Conservation (phyloP, 2,888 invertebrate species). For the Plemyria rubiginata region DNA sequence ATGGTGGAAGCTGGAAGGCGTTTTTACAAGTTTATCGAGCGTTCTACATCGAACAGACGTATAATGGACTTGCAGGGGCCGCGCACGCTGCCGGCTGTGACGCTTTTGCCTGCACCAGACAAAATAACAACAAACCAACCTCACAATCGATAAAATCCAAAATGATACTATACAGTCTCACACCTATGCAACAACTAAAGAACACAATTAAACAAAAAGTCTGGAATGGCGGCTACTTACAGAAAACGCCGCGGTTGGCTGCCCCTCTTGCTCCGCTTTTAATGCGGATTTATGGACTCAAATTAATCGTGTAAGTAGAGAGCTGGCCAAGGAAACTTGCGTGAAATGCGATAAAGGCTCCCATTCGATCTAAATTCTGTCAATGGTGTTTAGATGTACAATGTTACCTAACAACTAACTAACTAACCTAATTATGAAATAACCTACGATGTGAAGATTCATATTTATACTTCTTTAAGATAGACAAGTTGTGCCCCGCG, state of each 20-base stretch:
- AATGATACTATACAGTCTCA: constrained; percentile 46
- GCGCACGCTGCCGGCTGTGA: constrained; percentile 75
- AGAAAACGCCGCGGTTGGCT: constrained; percentile 73
- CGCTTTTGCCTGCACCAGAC: constrained; percentile 56
- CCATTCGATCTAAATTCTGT: constrained; percentile 67
- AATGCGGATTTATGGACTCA: constrained; percentile 84
- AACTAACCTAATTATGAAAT: too few relatives aligned
- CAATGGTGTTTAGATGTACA: constrained; percentile 54
- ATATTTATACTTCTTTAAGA: too few relatives aligned
- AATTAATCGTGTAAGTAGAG: constrained; percentile 83
- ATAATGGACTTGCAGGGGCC: constrained; percentile 82
- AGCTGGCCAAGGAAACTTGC: constrained; percentile 75
- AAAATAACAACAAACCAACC: constrained; percentile 55
- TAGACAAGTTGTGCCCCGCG: too few relatives aligned
- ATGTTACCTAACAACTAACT: not conserved
- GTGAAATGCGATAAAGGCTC: constrained; percentile 78
- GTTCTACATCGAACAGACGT: constrained; percentile 81
- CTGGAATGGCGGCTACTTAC: constrained; percentile 70
- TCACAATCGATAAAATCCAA: constrained; percentile 59
- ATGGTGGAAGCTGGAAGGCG: constrained; percentile 82
- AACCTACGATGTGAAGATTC: too few relatives aligned
- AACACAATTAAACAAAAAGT: constrained; percentile 70
- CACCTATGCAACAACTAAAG: constrained; percentile 57
- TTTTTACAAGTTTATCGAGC: constrained; percentile 85
- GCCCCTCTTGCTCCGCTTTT: constrained; percentile 74